A percentile compares a stretch with the other conserved stretches of the same genome.
These are phyloP conservation scores for Choreutis nemorana DNA, from an alignment of 2,888 invertebrate genomes.

Conservation along the genomic window DNA sequence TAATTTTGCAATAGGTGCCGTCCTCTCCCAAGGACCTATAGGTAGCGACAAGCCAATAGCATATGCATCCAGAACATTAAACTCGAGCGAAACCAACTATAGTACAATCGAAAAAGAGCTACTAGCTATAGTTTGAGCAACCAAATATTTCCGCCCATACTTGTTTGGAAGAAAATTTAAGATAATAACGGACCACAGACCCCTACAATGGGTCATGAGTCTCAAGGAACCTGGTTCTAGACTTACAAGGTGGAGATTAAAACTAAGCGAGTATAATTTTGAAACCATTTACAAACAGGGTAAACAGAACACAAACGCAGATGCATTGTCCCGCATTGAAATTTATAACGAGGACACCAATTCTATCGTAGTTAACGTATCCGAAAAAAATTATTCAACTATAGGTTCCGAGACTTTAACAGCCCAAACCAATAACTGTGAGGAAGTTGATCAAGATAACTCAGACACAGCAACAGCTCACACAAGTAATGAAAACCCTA, in stretches of 20 bases:
- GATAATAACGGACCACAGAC: slow-evolving; percentile 12
- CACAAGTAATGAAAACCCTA: slow-evolving; percentile 12
- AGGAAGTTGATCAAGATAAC: too few species aligned
- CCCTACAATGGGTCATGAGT: slow-evolving; percentile 14
- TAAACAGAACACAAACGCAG: slow-evolving; percentile 11
- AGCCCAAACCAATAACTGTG: too few species aligned
- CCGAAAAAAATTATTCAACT: slow-evolving; percentile 2
- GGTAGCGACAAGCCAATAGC: slow-evolving; percentile 11
- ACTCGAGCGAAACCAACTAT: slow-evolving; percentile 4
- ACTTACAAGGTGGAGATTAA: slow-evolving; percentile 16
- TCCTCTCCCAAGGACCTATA: slow-evolving; percentile 15
- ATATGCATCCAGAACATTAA: slow-evolving; percentile 3
- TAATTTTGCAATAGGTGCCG: slow-evolving; percentile 18
- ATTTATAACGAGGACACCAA: slow-evolving; percentile 8
- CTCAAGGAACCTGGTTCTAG: slow-evolving; percentile 13
- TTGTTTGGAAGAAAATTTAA: slow-evolving; percentile 15
- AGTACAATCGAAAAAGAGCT: slow-evolving; percentile 9
- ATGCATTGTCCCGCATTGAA: slow-evolving; percentile 12
- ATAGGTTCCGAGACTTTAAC: slow-evolving; percentile 1
- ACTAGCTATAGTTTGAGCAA: slow-evolving; percentile 7
- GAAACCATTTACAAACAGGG: slow-evolving; percentile 18
- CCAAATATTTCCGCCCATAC: slow-evolving; percentile 10
- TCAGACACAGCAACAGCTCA: slow-evolving; percentile 12
- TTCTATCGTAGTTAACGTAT: slow-evolving; percentile 6
- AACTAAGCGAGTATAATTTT: slow-evolving; percentile 14